Evolutionary conservation across 2,888 invertebrate species (phyloP).

Genomic region (Zaprionus bogoriensis): DNA sequence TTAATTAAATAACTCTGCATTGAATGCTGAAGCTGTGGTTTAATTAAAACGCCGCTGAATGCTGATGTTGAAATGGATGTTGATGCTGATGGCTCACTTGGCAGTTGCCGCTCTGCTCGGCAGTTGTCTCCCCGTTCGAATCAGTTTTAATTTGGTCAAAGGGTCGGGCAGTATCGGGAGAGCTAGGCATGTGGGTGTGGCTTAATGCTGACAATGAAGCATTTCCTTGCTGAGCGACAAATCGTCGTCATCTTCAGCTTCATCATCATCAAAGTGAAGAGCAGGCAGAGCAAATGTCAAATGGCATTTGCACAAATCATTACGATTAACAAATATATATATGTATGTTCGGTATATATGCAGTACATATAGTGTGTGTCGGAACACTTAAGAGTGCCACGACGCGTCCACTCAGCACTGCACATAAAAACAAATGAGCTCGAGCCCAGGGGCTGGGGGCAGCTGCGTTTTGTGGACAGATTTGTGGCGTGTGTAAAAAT

Average conservation of each 20-base stretch:
- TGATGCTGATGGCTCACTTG: conserved; percentile 75
- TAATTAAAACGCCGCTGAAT: conserved; percentile 42
- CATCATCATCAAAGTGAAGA: conserved; percentile 2
- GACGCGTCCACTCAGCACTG: not conserved
- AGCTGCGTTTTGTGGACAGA: conserved; percentile 44
- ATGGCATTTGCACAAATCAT: conserved; percentile 75
- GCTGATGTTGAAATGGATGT: no score
- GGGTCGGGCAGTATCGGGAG: not conserved
- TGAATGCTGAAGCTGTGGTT: conserved; percentile 28
- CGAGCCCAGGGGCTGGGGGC: not conserved
- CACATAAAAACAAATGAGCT: conserved; percentile 49
- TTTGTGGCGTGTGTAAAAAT: conserved; percentile 63
- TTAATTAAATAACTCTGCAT: conserved; percentile 68
- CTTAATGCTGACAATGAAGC: conserved; percentile 40
- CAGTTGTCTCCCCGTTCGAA: conserved; percentile 9
- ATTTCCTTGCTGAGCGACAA: conserved; percentile 45
- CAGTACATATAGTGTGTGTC: not conserved
- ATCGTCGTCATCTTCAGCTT: conserved; percentile 12
- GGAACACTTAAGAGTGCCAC: conserved; percentile 31
- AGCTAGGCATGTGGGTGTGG: conserved; percentile 6
- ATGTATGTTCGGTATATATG: not conserved
- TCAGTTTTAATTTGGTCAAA: conserved; percentile 62
- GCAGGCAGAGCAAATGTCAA: conserved; percentile 59
- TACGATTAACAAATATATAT: conserved; percentile 69
- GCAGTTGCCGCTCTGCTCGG: conserved; percentile 29